Evolutionary conservation across 2,888 invertebrate genomes (phyloP), one percentile per base, ranked within the genome.

Genomic region (Eurytoma adleriae): DNA sequence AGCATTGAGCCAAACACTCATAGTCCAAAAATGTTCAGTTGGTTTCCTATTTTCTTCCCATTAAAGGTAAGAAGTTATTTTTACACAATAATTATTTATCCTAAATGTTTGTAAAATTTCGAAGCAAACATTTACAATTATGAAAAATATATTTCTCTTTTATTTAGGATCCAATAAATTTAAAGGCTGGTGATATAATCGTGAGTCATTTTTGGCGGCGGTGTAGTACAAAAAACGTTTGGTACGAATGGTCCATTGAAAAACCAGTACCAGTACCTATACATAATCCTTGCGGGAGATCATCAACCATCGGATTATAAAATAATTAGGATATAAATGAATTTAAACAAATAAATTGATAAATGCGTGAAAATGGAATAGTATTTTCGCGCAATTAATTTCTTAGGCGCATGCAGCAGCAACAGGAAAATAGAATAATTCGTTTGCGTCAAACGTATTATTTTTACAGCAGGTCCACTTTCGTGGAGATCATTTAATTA

Each of bases 1-100:
- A 99, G 99, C 90, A 99, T 97, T 87, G 94, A 96, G 86, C 99
- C 99, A 0, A 93, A 94, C 66, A 96, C 96, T 0, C 96, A 97
- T 89, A 97, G 98, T 24, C 93, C 93, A 0, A 97, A 96, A 85
- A 97, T 99, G 97, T 96, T 98, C 87, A 98, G 98, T 82, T 99
- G 99, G 99, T 99, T 99, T 90, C 98, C 99, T 7, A 96, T 98
- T 83, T 96, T 96, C 86, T 98, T 99, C 89, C 99, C 99, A 12
- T 93, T 98, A 66, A 93, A 93, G 91, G 96, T 96, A 91, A 91
- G 69, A 71, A 72, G 1, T 50, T 59, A 67, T n/a, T 62, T 27
- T 40, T 13, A 14, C 50, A 10, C 1, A 14, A 20, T 7, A 40
- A 54, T 5, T 0, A 4, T 54, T 16, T 1, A 3, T 54, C 54